Evolutionary conservation across 2,888 invertebrate species (phyloP), one percentile per base, ranked within the genome.

Genomic region (Creontiades dilutus): DNA sequence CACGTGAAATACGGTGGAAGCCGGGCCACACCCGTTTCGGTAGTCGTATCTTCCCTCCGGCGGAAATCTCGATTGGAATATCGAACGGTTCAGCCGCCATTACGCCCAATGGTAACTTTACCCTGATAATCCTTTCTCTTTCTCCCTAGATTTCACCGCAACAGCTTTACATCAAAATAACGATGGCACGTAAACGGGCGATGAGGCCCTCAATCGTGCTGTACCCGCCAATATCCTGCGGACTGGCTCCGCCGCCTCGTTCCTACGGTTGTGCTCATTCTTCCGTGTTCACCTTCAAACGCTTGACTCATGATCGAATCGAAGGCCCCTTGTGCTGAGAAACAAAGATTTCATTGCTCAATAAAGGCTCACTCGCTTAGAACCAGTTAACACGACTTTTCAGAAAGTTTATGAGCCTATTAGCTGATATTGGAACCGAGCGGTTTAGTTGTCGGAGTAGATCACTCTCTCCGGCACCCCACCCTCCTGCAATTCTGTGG

Each of bases 271-370:
- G 68, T 68, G 68, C 68, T 68, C 68, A 68, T 68, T 68, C 68
- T 68, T 68, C 68, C 68, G 68, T 68, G 68, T 68, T 68, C 68
- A 68, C 68, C 68, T 68, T 68, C 68, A 23, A 68, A 19, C 68
- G 68, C 68, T 68, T 68, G 68, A 68, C 68, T 68, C 68, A 23
- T 68, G 68, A 68, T 68, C 68, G 19, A 23, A 27, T 23, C 68
- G 68, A 68, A 68, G 68, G 68, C 13, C 68, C 23, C 68, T 68
- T 23, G 68, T 68, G 9, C 68, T 68, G n/a, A 68, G 68, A n/a
- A 68, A 23, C 68, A 19, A 68, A 68, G 68, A 68, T 68, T 68
- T 68, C 68, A 68, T 68, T 23, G 68, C 68, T 23, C 68, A 68
- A 68, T 68, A 23, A 23, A 68, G 19, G 23, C 68, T 23, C 3